Percentiles rank a stretch among this genome's conserved stretches.
Conservation (phyloP, 2,797 vertebrate genomes). For the Amphiprion clarkii region DNA sequence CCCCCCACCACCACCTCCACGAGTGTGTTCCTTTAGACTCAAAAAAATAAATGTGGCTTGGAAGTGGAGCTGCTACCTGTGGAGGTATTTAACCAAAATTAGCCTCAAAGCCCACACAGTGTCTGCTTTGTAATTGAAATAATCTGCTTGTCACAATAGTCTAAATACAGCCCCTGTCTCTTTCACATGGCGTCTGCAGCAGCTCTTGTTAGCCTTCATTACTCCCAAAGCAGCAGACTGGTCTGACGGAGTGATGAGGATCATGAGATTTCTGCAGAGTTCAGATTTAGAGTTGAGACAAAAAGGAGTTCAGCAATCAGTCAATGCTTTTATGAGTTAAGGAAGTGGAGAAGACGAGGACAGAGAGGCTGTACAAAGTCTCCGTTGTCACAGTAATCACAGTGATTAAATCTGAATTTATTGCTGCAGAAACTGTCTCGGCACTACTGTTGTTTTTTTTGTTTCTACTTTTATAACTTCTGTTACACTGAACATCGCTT, state of each 20-base stretch:
- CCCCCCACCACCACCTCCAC: not conserved
- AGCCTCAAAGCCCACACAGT: conserved; percentile 18
- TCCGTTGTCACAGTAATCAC: conserved; percentile 5
- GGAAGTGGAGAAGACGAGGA: conserved; percentile 23
- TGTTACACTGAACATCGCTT: conserved; percentile 1
- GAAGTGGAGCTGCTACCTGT: conserved; percentile 29
- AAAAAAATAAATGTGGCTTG: conserved; percentile 22
- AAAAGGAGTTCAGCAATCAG: conserved; percentile 34
- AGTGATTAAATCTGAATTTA: conserved; percentile 20
- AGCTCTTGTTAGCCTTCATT: conserved; percentile 9
- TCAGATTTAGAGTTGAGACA: conserved; percentile 12
- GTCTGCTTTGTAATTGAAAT: not conserved
- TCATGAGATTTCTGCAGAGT: conserved; percentile 51
- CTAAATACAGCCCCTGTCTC: not conserved
- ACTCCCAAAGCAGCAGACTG: conserved; percentile 17
- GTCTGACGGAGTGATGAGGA: conserved; percentile 47
- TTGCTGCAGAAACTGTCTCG: conserved; percentile 5
- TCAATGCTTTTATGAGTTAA: conserved; percentile 21
- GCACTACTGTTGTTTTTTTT: not conserved
- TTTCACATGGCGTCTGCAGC: conserved; percentile 24
- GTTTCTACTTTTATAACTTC: not conserved
- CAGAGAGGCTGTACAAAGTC: conserved; percentile 1
- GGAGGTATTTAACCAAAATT: conserved; percentile 27
- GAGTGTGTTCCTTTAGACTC: conserved; percentile 22
- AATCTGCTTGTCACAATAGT: conserved; percentile 11